Evolutionary conservation across 2,113 vertebrate genomes (phyloP).

Genomic region (Cyanoliseus patagonus): DNA sequence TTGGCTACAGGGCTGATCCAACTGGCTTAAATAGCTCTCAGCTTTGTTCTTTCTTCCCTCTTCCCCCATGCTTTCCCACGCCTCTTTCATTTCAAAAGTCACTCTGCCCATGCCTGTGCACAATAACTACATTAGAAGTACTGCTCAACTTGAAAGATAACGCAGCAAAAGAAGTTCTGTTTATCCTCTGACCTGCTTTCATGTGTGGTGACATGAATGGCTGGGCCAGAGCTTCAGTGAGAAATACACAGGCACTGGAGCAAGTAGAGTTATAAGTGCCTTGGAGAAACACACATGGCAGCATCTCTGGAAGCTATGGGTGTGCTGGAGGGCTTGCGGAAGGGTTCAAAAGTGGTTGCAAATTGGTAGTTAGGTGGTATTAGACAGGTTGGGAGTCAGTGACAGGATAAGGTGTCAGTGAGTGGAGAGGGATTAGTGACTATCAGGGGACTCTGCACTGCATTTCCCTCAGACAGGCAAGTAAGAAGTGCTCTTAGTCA

Average conservation of each 20-base stretch:
- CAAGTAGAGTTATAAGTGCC: neutral
- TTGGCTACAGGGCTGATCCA: neutral
- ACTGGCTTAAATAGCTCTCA: neutral
- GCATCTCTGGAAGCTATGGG: neutral
- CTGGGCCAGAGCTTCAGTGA: neutral
- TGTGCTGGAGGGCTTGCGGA: neutral
- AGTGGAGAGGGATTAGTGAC: neutral
- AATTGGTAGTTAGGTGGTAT: neutral
- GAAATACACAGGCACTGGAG: neutral
- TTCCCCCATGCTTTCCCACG: neutral
- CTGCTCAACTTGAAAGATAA: neutral
- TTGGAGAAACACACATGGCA: neutral
- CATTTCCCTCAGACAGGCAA: neutral
- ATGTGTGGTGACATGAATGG: fast-evolving
- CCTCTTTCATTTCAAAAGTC: neutral
- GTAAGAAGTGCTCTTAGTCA: neutral
- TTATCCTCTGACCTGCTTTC: neutral
- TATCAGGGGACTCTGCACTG: neutral
- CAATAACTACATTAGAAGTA: neutral
- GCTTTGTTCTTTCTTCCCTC: neutral
- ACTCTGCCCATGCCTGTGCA: neutral
- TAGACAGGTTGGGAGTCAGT: neutral
- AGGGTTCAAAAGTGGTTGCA: neutral
- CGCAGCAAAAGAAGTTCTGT: neutral
- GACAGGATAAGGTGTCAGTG: neutral